These are phyloP conservation scores for Phenganax marumi DNA, from an alignment of 92 coral and sea anemone genomes.

Conservation along the genomic window DNA sequence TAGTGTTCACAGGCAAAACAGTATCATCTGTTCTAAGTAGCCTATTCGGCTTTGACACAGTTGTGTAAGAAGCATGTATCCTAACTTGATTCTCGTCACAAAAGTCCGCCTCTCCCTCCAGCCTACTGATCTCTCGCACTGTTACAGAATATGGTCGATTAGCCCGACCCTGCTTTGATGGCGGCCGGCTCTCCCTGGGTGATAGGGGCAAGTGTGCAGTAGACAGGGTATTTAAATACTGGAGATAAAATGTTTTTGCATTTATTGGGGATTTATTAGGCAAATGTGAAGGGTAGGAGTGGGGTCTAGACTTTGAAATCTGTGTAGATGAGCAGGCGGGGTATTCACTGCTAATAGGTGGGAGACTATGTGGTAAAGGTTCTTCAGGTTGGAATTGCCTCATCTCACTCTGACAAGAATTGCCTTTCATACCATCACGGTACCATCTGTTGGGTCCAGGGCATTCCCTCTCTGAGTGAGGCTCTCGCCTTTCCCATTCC, in stretches of 20 bases:
- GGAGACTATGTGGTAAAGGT: conserved; percentile 12
- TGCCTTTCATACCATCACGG: neutral
- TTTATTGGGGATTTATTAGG: neutral
- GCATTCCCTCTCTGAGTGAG: neutral
- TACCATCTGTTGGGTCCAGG: neutral
- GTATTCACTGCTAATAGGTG: conserved; percentile 12
- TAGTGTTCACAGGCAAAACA: too few relatives aligned
- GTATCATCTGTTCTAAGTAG: too few relatives aligned
- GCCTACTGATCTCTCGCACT: conserved; percentile 16
- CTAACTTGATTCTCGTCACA: neutral
- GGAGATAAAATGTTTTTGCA: conserved; percentile 6
- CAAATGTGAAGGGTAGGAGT: neutral
- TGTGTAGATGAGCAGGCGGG: neutral
- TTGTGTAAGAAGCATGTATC: too few relatives aligned
- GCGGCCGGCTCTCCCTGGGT: neutral
- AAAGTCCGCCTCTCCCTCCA: neutral
- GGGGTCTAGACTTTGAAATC: too few relatives aligned
- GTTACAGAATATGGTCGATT: conserved; percentile 4
- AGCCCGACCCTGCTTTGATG: neutral
- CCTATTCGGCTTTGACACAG: too few relatives aligned
- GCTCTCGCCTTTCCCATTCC: neutral
- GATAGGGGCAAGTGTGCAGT: neutral
- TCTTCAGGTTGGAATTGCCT: neutral
- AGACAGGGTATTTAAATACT: neutral
- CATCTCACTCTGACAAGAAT: neutral